These are phyloP conservation scores for Lethenteron reissneri DNA, from an alignment of 2,113 vertebrate species.

Conservation along the genomic window DNA sequence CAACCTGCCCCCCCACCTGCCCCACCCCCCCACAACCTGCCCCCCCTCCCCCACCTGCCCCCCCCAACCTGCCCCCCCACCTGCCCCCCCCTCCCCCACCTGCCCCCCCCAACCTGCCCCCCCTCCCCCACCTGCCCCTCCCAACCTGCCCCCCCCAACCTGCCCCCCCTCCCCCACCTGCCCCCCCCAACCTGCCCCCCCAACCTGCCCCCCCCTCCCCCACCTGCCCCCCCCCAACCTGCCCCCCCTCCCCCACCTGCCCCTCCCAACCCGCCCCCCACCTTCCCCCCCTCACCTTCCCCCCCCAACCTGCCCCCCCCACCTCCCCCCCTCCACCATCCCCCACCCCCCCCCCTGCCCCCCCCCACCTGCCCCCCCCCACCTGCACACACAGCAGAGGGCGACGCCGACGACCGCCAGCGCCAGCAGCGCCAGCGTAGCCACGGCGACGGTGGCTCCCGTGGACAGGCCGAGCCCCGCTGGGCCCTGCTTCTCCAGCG, in stretches of 20 bases:
- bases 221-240: neutral
- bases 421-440: no score
- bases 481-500: no score
- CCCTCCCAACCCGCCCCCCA: neutral
- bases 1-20: neutral
- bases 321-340: neutral
- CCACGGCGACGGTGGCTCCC: no score
- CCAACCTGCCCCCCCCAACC: neutral
- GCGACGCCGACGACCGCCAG: neutral
- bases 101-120: neutral
- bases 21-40: neutral
- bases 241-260: neutral
- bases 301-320: neutral
- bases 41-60: neutral
- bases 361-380: neutral
- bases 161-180: neutral
- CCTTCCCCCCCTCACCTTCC: neutral
- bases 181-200: neutral
- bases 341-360: neutral
- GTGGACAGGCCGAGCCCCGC: no score
- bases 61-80: neutral
- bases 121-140: neutral
- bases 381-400: neutral
- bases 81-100: neutral
- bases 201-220: neutral